Conservation (phyloP, 2,797 vertebrate species). For the Semaprochilodus insignis region DNA sequence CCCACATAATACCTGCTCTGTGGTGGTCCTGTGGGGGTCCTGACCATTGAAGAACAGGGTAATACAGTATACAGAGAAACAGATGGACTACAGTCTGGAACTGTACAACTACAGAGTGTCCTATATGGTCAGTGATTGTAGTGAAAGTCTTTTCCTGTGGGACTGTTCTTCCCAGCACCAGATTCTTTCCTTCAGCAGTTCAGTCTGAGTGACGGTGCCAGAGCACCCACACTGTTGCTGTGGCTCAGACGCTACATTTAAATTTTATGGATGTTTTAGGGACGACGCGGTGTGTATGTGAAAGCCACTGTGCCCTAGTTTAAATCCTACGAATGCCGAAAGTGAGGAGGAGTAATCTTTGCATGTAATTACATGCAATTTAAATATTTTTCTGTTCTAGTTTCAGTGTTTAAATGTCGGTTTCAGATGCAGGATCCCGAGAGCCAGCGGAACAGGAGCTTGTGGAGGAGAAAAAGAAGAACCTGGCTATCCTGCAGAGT, state of each 20-base stretch:
- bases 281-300: background rate
- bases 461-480: constrained; percentile 87
- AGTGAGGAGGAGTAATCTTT: background rate
- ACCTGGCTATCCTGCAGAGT: constrained; percentile 84
- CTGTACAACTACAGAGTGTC: too few species aligned
- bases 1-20: too few species aligned
- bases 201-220: too few species aligned
- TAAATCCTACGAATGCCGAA: background rate
- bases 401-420: background rate
- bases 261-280: background rate
- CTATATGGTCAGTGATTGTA: too few species aligned
- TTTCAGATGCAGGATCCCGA: constrained; percentile 15
- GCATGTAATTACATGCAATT: too few species aligned
- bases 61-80: too few species aligned
- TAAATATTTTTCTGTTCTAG: background rate
- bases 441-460: constrained; percentile 77
- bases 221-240: background rate
- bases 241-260: background rate
- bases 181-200: too few species aligned
- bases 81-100: too few species aligned
- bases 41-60: too few species aligned
- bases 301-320: background rate
- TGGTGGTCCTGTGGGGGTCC: too few species aligned
- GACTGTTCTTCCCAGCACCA: too few species aligned
- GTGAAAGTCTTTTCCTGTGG: too few species aligned